Evolutionary conservation across 2,888 invertebrate genomes (phyloP), one percentile per base, ranked within the genome.

Genomic region (Heliconius ismenius): DNA sequence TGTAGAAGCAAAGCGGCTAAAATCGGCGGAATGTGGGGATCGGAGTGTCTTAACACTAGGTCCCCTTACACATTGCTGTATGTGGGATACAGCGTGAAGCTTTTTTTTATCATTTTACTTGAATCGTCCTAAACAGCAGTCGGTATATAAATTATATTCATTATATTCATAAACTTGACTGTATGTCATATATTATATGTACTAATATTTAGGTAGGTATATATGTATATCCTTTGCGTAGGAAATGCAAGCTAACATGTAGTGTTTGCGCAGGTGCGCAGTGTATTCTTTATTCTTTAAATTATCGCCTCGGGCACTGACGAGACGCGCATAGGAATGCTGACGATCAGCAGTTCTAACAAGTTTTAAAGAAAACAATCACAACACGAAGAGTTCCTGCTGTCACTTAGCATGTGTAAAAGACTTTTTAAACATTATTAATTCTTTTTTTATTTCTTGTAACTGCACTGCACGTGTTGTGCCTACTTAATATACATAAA

Each of bases 251-350:
- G 88, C 88, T 90, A 90, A 88, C 85, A 87, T 72, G 87, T 86
- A 84, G 84, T 92, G 91, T 93, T 92, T 92, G 91, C 86, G 88
- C 93, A 93, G 92, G 92, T 93, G 94, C 88, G 84, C 82, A 83
- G 84, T 84, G 86, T 87, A 86, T 84, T 88, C 92, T 92, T 93
- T 92, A 92, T 91, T 92, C 91, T 91, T 84, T 80, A 88, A 91
- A 93, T 94, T 93, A 93, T 89, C 92, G 88, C 87, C 87, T 83
- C 81, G 82, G 82, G 83, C 84, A 2, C 32, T 32, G 43, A 43
- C 43, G 15, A 82, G 84, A 85, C 85, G 83, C 83, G 83, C 81
- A 76, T 80, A 84, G 85, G 86, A 86, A 88, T 85, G 84, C 82
- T 81, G 81, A 83, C 83, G 83, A 70, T 79, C 76, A 75, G 60